Evolutionary conservation across 2,113 vertebrate genomes (phyloP).

Genomic region (Mastomys natalensis): DNA sequence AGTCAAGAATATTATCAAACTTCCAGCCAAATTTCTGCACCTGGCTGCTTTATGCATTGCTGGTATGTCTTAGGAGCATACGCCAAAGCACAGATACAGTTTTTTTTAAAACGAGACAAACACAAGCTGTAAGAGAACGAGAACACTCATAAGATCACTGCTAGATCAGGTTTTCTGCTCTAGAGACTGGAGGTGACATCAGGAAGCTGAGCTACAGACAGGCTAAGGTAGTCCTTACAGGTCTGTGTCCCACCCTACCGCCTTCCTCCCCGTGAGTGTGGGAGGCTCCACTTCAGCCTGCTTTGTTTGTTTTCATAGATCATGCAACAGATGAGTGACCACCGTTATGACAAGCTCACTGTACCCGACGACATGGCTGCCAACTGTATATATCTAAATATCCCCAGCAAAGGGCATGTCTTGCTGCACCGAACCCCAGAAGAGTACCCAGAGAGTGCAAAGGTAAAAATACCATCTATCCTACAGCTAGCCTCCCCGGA

Average conservation of each 20-base stretch:
- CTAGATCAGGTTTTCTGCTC: not conserved
- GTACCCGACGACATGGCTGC: slow-evolving; percentile 94
- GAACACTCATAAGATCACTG: not conserved
- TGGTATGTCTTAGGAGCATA: not conserved
- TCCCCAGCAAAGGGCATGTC: slow-evolving; percentile 94
- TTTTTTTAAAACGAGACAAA: not conserved
- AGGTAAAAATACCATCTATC: slow-evolving; percentile 85
- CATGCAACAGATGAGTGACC: slow-evolving; percentile 99
- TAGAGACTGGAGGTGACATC: not conserved
- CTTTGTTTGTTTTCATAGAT: slow-evolving; percentile 87
- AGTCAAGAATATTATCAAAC: not conserved
- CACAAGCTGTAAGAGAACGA: not conserved
- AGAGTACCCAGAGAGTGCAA: slow-evolving; percentile 94
- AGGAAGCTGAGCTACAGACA: not conserved
- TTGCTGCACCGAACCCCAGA: slow-evolving; percentile 93
- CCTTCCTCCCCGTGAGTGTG: not conserved
- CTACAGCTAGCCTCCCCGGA: not conserved
- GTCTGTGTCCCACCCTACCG: not conserved
- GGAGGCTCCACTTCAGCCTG: not conserved
- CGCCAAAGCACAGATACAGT: slow-evolving; percentile 16
- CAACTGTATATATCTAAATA: slow-evolving; percentile 96
- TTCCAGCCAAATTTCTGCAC: not conserved
- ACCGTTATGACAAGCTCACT: slow-evolving; percentile 97
- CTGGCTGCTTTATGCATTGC: not conserved
- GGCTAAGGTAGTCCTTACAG: not conserved